Evolutionary conservation across 2,888 invertebrate species (phyloP), one percentile per base, ranked within the genome.

Genomic region (Hemistola chrysoprasaria): DNA sequence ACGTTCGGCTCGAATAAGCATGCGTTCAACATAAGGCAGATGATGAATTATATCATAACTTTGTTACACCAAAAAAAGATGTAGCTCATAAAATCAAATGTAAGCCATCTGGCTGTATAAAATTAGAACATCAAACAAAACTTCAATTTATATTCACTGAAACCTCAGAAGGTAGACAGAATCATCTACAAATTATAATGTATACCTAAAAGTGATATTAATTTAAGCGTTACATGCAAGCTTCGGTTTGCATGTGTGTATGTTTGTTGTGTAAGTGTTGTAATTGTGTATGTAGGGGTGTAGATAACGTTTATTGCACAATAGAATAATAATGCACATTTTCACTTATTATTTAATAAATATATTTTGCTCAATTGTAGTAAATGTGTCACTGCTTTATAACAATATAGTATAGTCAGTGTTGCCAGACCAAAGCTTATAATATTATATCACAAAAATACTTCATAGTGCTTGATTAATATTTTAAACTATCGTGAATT

Each of bases 131-230:
- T 55, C 40, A 47, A 46, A 44, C 42, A 49, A 57, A 48, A 56
- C 56, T 42, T 59, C 60, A 54, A 43, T 57, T 58, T 49, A 49
- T 60, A 53, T 54, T 41, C 59, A 45, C 33, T 38, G 40, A 40
- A 48, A 51, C 44, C 48, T 53, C 43, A 58, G 50, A 43, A 42
- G 56, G 59, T 48, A 43, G 40, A 23, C 34, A 44, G 47, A 16
- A 50, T 40, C 56, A 53, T 56, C 43, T 53, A 49, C 64, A 56
- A 65, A 3, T 3, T 3, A 3, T 16, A 3, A 67, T 71, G n/a
- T 71, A 62, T 79, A 80, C 74, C 65, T 73, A 76, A 79, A 86
- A 84, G 87, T 87, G 87, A 88, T 88, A 87, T 83, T 87, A 87
- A 82, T 79, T 83, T 86, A 85, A 83, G 85, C 74, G 66, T 71